Evolutionary conservation across 2,888 invertebrate species (phyloP).

Genomic region (Xanthostigma xanthostigma): DNA sequence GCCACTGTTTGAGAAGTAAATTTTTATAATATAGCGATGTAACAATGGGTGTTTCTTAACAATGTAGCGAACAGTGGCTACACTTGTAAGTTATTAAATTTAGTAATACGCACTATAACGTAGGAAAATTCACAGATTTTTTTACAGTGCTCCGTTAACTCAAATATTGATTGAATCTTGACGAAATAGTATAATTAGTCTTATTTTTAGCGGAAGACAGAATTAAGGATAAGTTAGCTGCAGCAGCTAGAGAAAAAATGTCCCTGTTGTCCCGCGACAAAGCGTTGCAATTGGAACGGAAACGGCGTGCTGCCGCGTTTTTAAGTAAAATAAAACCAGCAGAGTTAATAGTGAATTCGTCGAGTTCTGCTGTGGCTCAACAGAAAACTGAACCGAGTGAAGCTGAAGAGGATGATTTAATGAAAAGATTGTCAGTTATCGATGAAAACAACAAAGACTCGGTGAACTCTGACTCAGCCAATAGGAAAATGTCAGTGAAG

Average conservation of each 20-base stretch:
- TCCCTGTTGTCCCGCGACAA: slow-evolving; percentile 35
- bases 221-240: slow-evolving; percentile 39
- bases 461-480: neutral
- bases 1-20: too few species aligned
- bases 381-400: slow-evolving; percentile 6
- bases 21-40: too few species aligned
- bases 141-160: too few species aligned
- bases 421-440: slow-evolving; percentile 3
- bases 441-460: neutral
- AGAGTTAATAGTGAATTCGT: slow-evolving; percentile 18
- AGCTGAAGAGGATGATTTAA: slow-evolving; percentile 5
- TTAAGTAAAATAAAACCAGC: slow-evolving; percentile 28
- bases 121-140: too few species aligned
- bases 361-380: slow-evolving; percentile 25
- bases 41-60: too few species aligned
- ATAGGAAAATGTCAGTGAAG: neutral
- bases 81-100: too few species aligned
- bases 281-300: slow-evolving; percentile 51
- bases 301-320: slow-evolving; percentile 71
- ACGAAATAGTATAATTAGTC: too few species aligned
- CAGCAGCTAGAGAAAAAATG: slow-evolving; percentile 39
- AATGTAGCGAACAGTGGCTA: too few species aligned
- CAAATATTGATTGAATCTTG: too few species aligned
- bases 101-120: too few species aligned
- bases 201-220: slow-evolving; percentile 34